These are phyloP conservation scores for Ephydatia muelleri DNA, from an alignment of 37 sponge, comb jelly and placozoan species.

Conservation along the genomic window DNA sequence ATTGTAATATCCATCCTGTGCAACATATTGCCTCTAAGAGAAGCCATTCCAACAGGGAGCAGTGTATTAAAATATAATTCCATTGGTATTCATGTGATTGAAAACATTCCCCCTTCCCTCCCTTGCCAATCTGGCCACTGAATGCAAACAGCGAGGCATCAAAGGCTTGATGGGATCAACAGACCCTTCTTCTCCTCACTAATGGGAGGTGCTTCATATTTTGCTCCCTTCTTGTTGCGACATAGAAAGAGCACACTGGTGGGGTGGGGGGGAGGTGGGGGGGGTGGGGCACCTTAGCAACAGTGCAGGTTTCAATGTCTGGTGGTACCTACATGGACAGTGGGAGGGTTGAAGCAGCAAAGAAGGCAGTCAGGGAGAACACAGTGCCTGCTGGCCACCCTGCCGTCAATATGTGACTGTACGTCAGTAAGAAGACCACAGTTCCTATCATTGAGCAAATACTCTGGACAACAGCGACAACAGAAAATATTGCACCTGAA, in stretches of 20 bases:
- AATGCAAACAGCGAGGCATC: too few relatives aligned
- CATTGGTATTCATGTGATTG: too few relatives aligned
- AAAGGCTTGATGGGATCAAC: not conserved
- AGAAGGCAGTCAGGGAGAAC: not conserved
- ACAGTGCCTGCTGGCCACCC: not conserved
- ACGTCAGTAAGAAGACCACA: not conserved
- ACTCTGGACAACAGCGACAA: slow-evolving; percentile 1
- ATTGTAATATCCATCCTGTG: too few relatives aligned
- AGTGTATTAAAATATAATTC: too few relatives aligned
- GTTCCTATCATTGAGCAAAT: not conserved
- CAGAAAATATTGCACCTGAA: slow-evolving; percentile 18
- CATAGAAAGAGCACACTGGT: not conserved
- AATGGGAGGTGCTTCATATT: not conserved
- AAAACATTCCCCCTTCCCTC: too few relatives aligned
- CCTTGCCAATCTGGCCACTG: too few relatives aligned
- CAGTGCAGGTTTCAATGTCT: not conserved
- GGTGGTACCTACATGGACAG: not conserved
- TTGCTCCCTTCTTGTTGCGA: not conserved
- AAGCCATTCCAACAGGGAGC: too few relatives aligned
- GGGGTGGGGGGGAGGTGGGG: too few relatives aligned
- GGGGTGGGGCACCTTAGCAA: too few relatives aligned
- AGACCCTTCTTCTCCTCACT: not conserved
- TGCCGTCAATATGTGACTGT: not conserved
- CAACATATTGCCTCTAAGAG: too few relatives aligned
- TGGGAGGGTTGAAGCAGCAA: not conserved